Evolutionary conservation across 2,888 invertebrate species (phyloP).

Genomic region (Meliscaeva auricollis): DNA sequence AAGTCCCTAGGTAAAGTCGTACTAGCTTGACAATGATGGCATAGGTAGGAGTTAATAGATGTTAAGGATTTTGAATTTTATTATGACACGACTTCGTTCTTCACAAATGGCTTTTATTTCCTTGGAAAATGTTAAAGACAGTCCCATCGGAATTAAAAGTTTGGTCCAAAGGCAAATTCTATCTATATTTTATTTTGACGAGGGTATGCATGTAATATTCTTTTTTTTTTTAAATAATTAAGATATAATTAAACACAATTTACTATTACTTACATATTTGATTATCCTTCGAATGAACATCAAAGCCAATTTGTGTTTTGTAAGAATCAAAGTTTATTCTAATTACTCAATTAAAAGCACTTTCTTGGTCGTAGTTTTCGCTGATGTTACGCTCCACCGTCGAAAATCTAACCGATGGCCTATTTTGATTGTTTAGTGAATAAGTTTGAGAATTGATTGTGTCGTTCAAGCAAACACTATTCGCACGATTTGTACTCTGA

Average conservation of each 20-base stretch:
- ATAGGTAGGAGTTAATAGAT: no score
- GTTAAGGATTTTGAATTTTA: no score
- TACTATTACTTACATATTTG: slow-evolving; percentile 63
- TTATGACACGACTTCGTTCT: no score
- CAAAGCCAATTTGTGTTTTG: slow-evolving; percentile 32
- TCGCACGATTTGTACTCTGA: slow-evolving; percentile 75
- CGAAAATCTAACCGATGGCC: slow-evolving; percentile 65
- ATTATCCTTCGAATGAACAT: slow-evolving; percentile 62
- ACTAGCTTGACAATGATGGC: no score
- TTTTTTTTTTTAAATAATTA: no score
- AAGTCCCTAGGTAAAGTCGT: no score
- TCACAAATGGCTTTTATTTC: no score
- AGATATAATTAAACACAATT: background rate
- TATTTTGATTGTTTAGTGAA: slow-evolving; percentile 60
- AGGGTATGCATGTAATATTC: no score
- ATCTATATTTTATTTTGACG: no score
- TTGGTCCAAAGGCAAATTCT: no score
- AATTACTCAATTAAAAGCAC: slow-evolving; percentile 44
- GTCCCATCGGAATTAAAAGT: no score
- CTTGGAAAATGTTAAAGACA: no score
- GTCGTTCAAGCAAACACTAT: slow-evolving; percentile 69
- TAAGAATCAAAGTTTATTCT: background rate
- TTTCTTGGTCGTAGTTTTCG: slow-evolving; percentile 55
- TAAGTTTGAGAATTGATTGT: slow-evolving; percentile 64
- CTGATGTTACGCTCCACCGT: slow-evolving; percentile 51